Base-by-base conservation (phyloP, 2,113 vertebrate species). In the Campylorhamphus procurvoides region DNA sequence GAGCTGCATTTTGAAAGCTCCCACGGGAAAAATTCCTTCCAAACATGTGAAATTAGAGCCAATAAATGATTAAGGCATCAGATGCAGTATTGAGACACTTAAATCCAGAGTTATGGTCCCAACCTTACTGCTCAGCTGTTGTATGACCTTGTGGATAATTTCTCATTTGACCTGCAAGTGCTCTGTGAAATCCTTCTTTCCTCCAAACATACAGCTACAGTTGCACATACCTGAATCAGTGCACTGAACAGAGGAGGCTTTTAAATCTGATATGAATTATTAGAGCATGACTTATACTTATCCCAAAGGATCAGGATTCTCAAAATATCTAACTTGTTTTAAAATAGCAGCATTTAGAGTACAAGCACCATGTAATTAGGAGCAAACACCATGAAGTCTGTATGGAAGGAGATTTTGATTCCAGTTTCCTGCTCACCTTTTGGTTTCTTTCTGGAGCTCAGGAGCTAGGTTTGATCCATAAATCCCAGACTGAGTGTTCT, bases 131-230 rank as follows among this genome's bases (percentile, higher is more conserved):
- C 46, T 97, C 83, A 84, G 76, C 72, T 93, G 47, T 50, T 93
- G 33, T 59, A 64, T 84, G 86, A 94, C 79, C 50, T 89, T 90
- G 80, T 47, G 17, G 52, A n/a, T 92, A 90, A 92, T 93, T 90
- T 60, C 18, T 84, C 52, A 31, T 95, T 87, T 89, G 72, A 89
- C 89, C 85, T 89, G 47, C 55, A 67, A 92, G 17, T 84, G 77
- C 46, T 76, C 4, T 44, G 47, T 75, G 42, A 88, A 96, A 74
- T 76, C 59, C 59, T 64, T 27, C 40, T 87, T 76, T 79, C 29
- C 59, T 83, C n/a, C 46, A 62, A 88, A 37, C 29, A 1, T 50
- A 64, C 29, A 56, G 33, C 28, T 76, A 29, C 1, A 1, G 23
- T 63, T 88, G 20, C 50, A 50, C 23, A 3, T n/a, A 35, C 9